Base-by-base conservation (phyloP, 2,888 invertebrate species). In the Anodontia alba region DNA sequence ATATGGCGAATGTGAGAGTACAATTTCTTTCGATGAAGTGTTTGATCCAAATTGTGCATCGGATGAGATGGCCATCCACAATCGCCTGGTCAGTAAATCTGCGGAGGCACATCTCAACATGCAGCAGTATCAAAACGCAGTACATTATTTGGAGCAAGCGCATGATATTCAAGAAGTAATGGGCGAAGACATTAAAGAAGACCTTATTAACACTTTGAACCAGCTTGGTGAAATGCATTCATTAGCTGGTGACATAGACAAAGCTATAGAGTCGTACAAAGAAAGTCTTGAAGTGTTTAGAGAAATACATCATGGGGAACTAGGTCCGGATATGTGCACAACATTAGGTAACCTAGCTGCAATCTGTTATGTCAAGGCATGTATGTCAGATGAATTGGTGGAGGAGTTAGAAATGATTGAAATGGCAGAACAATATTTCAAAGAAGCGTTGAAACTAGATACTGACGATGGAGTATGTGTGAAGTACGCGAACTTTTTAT, bases 361-460 rank as follows among this genome's bases (percentile, higher is more conserved):
- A n/a, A 92, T 94, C 84, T 93, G 92, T 78, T 93, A 93, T 80
- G 93, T 94, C 8, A 94, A 94, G 80, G 93, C 93, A 7, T 93
- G 93, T 77, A 88, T 93, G 33, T 89, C 90, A 71, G 92, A 93
- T 38, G 91, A 91, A 62, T 84, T 91, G 1, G 91, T 91, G 20
- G 89, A 92, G 29, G 92, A 92, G 79, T 80, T 91, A 29, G 89
- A 91, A 68, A 92, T 93, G 91, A 91, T 92, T 23, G 80, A 90
- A 7, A 83, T 88, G 26, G 91, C 93, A 38, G 93, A 94, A 75
- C 81, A 90, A 51, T 91, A 92, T 79, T 94, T 93, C 84, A 90
- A 93, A 83, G 91, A 93, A 73, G 93, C 93, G 15, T 73, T 93
- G 23, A 84, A 88, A 42, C 84, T 94, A 38, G 91, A 92, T 36